A percentile compares a stretch with the other conserved stretches of the same genome.
Conservation (phyloP, 2,113 vertebrate genomes). For the Triplophysa tibetana region DNA sequence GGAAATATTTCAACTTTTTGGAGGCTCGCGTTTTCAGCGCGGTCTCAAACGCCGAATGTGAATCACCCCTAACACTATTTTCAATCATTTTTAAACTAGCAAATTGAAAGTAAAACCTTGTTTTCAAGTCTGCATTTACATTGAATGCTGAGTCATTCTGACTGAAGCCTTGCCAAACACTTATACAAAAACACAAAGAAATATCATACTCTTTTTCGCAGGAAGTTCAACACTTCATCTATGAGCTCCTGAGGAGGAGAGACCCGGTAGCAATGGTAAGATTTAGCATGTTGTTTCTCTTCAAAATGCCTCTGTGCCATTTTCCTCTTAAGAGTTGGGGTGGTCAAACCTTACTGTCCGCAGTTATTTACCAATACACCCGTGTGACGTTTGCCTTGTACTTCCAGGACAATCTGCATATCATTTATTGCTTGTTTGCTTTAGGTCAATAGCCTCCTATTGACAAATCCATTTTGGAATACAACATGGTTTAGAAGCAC, state of each 20-base stretch:
- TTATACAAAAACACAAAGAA: background rate
- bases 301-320: constrained; percentile 77
- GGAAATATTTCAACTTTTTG: too few relatives aligned
- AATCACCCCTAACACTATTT: too few relatives aligned
- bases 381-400: background rate
- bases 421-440: too few relatives aligned
- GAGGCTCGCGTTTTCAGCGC: too few relatives aligned
- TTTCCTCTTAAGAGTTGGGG: background rate
- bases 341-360: background rate
- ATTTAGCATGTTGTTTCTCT: constrained; percentile 60
- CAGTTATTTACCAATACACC: background rate
- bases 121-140: background rate
- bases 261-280: constrained; percentile 75
- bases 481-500: too few relatives aligned
- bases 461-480: too few relatives aligned
- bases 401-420: too few relatives aligned
- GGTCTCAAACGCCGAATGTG: too few relatives aligned
- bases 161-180: background rate
- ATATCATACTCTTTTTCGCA: constrained; percentile 70
- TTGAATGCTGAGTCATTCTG: constrained; percentile 6
- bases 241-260: constrained; percentile 61
- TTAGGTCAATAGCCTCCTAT: too few relatives aligned
- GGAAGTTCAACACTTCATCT: constrained; percentile 63
- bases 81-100: too few relatives aligned
- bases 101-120: background rate